Evolutionary conservation across 2,113 vertebrate genomes (phyloP).

Genomic region (Sinocyclocheilus anophthalmus): DNA sequence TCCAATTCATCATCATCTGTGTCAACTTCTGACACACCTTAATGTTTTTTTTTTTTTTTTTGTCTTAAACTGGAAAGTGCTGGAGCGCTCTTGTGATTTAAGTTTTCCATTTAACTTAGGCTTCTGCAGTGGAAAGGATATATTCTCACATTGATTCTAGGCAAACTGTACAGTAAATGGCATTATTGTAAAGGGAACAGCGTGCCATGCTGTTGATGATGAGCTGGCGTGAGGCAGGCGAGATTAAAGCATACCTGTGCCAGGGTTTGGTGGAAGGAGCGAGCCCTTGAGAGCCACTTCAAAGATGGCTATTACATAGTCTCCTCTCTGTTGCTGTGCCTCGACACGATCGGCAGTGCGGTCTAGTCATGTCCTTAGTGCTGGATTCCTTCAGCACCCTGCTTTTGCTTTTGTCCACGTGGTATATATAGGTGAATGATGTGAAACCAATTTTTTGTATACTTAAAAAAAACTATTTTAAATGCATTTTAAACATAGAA

Average conservation of each 20-base stretch:
- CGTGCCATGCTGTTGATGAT: not conserved
- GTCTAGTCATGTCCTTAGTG: conserved; percentile 47
- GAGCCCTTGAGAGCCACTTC: conserved; percentile 55
- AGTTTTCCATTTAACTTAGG: not conserved
- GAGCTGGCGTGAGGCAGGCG: conserved; percentile 11
- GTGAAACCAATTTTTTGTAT: too few relatives aligned
- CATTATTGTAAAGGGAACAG: not conserved
- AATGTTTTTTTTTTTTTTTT: conserved; percentile 14
- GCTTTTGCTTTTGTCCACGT: too few relatives aligned
- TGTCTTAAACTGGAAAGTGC: not conserved
- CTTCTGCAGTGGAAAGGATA: not conserved
- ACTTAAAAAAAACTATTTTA: too few relatives aligned
- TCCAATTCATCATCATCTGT: conserved; percentile 22
- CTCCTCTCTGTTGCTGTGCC: conserved; percentile 37
- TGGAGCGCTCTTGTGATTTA: not conserved
- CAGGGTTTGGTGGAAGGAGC: conserved; percentile 42
- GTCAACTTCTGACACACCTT: conserved; percentile 34
- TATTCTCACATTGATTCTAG: not conserved
- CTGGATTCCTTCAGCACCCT: conserved; percentile 17
- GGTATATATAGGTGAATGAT: too few relatives aligned
- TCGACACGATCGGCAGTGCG: conserved; percentile 47
- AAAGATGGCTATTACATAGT: conserved; percentile 48
- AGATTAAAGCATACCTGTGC: conserved; percentile 62
- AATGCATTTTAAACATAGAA: too few relatives aligned
- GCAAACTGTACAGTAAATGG: conserved; percentile 40